Base-by-base conservation (phyloP, 2,797 vertebrate species). In the Dryobates pubescens region DNA sequence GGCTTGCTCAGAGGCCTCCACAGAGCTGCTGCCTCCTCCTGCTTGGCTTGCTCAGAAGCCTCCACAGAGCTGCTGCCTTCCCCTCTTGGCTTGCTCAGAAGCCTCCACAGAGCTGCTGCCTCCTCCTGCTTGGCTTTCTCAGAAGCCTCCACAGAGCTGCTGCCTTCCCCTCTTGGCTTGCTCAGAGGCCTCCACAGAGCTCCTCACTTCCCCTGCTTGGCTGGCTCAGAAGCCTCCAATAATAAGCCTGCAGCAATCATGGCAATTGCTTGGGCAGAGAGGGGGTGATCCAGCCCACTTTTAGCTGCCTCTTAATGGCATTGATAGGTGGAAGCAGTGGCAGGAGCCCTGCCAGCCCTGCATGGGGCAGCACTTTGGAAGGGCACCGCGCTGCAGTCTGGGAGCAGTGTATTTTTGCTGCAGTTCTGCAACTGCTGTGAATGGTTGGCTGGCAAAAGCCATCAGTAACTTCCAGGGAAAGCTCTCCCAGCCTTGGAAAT, bases 301-400 rank as follows among this genome's bases (percentile, higher is more conserved):
- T 83, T 43, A 82, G 85, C 85, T 78, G 73, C 70, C 80, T 83
- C 79, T 58, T 92, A 63, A 92, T 62, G 61, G 73, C 94, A 73
- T 61, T 81, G 83, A 87, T 19, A 86, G 82, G 63, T 58, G 72
- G 53, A 45, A 88, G 78, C 71, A 92, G 84, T 58, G 92, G 61
- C 45, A 34, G 1, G 30, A 94, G 87, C 87, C 58, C 82, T 92
- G 92, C 82, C 92, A 92, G 89, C 90, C 8, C 88, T 18, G 76
- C 86, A 83, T 4, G 59, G 93, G 88, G 88, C 94, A 92, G 56
- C 84, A 12, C 14, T 92, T 78, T 63, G 73, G 76, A 87, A 89
- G 78, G 11, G 81, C 43, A 83, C 69, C 73, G 49, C 94, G 83
- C 2, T 67, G 45, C 49, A 74, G 59, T 19, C 32, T 6, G 75